Conservation (phyloP, 1,140 invertebrate species). For the Achatina immaculata region DNA sequence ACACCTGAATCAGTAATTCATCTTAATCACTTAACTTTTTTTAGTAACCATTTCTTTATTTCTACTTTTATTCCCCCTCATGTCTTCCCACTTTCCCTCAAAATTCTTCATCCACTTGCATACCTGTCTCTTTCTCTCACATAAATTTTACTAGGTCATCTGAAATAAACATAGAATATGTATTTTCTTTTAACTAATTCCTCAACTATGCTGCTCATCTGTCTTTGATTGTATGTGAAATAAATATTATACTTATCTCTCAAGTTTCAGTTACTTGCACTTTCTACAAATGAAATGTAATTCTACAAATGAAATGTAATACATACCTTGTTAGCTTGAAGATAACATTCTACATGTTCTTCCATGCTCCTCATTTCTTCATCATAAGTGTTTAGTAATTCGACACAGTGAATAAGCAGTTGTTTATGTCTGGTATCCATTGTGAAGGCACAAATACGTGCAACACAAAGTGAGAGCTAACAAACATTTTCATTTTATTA, state of each 20-base stretch:
- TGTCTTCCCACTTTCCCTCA: no score
- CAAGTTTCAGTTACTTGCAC: not conserved
- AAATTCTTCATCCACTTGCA: no score
- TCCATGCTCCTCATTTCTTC: constrained; percentile 10
- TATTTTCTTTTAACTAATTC: not conserved
- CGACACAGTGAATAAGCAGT: constrained; percentile 21
- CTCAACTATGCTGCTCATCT: not conserved
- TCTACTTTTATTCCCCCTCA: no score
- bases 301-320: not conserved
- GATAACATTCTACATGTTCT: constrained; percentile 21
- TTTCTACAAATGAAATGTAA: not conserved
- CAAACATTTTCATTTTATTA: not conserved
- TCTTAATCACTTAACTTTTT: not conserved
- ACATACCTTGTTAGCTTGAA: constrained; percentile 18
- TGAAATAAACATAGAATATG: not conserved
- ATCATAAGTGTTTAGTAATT: constrained; percentile 18
- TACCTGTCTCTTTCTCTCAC: no score
- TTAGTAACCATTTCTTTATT: not conserved
- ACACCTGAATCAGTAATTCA: not conserved
- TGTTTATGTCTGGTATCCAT: constrained; percentile 34
- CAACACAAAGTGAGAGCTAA: not conserved
- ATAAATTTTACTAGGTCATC: no score
- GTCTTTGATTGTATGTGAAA: not conserved
- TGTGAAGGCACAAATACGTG: not conserved
- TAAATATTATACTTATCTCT: not conserved